A percentile compares a stretch with the other conserved stretches of the same genome.
These are phyloP conservation scores for Cryptoprocta ferox DNA, from an alignment of 2,797 vertebrate species.

Conservation along the genomic window DNA sequence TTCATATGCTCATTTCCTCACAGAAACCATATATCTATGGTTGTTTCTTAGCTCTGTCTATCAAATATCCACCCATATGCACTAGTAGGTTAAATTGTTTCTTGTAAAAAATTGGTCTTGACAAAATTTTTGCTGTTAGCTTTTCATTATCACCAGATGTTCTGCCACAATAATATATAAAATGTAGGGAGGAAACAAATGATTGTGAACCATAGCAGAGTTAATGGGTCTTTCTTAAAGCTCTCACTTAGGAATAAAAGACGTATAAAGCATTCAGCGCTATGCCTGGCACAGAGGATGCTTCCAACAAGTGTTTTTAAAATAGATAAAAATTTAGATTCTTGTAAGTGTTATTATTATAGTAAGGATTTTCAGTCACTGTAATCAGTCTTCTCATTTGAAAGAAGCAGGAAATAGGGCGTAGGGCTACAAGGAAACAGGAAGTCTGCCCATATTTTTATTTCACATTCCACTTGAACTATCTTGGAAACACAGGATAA, in stretches of 20 bases:
- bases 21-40: not conserved
- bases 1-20: conserved; percentile 30
- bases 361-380: conserved; percentile 50
- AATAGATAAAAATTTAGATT: conserved; percentile 59
- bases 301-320: conserved; percentile 50
- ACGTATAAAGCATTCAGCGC: not conserved
- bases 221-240: conserved; percentile 41
- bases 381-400: conserved; percentile 68
- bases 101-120: conserved; percentile 37
- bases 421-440: conserved; percentile 73
- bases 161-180: not conserved
- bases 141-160: conserved; percentile 43
- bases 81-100: conserved; percentile 44
- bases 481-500: conserved; percentile 73
- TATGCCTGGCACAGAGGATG: not conserved
- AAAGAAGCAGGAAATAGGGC: conserved; percentile 79
- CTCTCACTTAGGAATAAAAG: conserved; percentile 56
- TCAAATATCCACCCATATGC: not conserved
- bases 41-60: conserved; percentile 41
- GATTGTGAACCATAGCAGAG: not conserved
- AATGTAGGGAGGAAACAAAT: conserved; percentile 26
- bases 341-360: conserved; percentile 51
- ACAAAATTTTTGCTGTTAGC: conserved; percentile 46
- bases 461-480: conserved; percentile 78
- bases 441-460: conserved; percentile 76